Evolutionary conservation across 2,113 vertebrate genomes (phyloP).

Genomic region (Crotalus tigris): DNA sequence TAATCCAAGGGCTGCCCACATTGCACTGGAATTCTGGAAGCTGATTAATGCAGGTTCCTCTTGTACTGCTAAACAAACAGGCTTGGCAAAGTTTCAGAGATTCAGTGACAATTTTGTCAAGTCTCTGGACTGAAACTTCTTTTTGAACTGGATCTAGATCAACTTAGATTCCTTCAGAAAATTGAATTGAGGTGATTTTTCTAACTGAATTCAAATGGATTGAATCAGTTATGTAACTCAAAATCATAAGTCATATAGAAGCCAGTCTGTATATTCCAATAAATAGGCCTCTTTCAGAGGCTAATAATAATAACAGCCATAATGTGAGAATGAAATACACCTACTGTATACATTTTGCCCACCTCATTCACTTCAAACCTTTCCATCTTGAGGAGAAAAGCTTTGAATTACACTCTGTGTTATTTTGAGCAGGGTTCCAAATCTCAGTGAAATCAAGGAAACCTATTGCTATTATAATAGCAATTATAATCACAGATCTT

Average conservation of each 20-base stretch:
- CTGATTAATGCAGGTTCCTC: background rate
- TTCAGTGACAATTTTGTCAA: background rate
- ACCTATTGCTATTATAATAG: background rate
- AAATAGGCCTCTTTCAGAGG: background rate
- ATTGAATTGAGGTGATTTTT: background rate
- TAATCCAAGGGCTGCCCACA: background rate
- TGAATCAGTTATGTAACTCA: background rate
- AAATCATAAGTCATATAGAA: background rate
- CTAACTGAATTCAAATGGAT: background rate
- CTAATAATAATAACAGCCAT: background rate
- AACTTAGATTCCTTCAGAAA: background rate
- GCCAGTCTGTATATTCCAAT: background rate
- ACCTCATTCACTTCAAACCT: background rate
- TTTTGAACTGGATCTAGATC: background rate
- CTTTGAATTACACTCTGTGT: background rate
- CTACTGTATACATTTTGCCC: background rate
- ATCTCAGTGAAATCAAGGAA: background rate
- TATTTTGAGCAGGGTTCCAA: background rate
- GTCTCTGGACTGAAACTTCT: background rate
- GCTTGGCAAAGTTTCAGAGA: background rate
- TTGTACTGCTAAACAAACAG: background rate
- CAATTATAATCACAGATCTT: background rate
- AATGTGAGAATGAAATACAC: background rate
- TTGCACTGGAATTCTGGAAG: background rate
- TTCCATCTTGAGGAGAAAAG: background rate